phyloP scores from a whole-genome alignment of 1,140 invertebrate species.

The Palaemon carinicauda region DNA sequence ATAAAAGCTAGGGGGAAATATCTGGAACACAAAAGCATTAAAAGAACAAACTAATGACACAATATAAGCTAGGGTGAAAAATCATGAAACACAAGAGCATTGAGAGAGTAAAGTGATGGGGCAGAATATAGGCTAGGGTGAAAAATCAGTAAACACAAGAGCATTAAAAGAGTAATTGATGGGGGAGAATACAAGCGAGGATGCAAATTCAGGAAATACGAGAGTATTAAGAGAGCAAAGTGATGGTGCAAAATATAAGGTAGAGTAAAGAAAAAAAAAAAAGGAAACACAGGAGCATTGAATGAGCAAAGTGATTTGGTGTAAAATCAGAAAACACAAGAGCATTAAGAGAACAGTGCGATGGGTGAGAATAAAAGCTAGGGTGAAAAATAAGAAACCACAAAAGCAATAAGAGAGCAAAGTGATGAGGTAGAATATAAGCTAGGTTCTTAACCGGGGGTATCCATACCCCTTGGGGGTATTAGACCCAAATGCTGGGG shows the following conservation, averaged over 20 bases:
- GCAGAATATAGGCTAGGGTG: no score
- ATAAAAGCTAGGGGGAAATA: background rate
- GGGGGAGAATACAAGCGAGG: no score
- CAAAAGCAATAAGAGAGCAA: background rate
- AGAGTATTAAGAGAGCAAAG: background rate
- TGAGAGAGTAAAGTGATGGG: no score
- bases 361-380: background rate
- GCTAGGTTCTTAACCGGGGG: no score
- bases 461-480: no score
- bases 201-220: no score
- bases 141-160: no score
- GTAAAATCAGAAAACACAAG: background rate
- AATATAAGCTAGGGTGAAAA: no score
- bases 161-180: no score
- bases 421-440: background rate
- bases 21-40: background rate
- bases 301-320: background rate
- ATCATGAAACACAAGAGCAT: no score
- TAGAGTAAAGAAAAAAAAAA: background rate
- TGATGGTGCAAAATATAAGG: background rate
- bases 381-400: background rate
- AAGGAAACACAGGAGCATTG: background rate
- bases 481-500: no score
- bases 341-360: background rate
- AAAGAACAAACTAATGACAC: background rate